Percentiles rank a stretch among this genome's conserved stretches.
Evolutionary conservation across 2,888 invertebrate species (phyloP).

Genomic region (Labia minor): DNA sequence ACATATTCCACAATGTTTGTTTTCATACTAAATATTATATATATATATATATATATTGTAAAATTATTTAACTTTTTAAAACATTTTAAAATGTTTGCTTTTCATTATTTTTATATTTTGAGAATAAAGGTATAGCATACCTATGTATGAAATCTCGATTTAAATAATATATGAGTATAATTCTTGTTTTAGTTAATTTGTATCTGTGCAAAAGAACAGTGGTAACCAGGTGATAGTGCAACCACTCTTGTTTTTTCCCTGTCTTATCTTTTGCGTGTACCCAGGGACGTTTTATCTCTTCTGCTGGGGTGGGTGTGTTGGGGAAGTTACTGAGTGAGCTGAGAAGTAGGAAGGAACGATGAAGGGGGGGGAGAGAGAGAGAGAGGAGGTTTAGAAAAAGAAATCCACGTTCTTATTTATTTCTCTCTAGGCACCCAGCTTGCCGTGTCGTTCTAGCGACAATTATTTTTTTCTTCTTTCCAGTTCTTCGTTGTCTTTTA

Average conservation of each 20-base stretch:
- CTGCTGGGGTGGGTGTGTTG: too few species aligned
- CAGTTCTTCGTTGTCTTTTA: background rate
- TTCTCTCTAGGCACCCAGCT: constrained; percentile 2
- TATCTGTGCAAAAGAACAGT: background rate
- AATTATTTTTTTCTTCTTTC: background rate
- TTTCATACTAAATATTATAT: too few species aligned
- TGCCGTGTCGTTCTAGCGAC: constrained; percentile 1
- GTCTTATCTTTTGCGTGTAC: background rate
- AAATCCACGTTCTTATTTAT: background rate
- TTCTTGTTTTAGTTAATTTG: background rate
- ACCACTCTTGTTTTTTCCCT: background rate
- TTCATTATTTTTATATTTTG: too few species aligned
- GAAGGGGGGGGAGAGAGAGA: background rate
- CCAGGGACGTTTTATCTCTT: background rate
- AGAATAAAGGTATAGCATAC: too few species aligned
- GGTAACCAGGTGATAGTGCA: background rate
- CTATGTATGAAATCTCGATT: too few species aligned
- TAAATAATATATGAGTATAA: too few species aligned
- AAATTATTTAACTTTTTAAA: too few species aligned
- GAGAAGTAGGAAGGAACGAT: too few species aligned
- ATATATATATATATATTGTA: too few species aligned
- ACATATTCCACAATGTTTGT: too few species aligned
- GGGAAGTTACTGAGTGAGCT: too few species aligned
- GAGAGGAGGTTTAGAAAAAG: background rate
- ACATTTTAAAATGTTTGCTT: too few species aligned